A percentile compares a stretch with the other conserved stretches of the same genome.
These are phyloP conservation scores for Melanotaenia nigrans DNA, from an alignment of 2,797 vertebrate species.

Conservation along the genomic window DNA sequence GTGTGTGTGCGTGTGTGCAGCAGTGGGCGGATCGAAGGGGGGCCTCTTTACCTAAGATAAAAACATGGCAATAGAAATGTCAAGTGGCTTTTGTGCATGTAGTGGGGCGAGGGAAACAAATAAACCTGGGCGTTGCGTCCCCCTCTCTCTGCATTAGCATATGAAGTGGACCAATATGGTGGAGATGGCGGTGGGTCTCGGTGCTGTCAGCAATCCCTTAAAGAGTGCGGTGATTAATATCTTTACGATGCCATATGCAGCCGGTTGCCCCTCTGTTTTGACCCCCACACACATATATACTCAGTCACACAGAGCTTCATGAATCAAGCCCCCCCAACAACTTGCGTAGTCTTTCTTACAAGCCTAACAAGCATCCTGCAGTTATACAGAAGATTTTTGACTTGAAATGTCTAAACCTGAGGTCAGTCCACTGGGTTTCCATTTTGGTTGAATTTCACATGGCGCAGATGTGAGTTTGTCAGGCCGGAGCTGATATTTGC, in stretches of 20 bases:
- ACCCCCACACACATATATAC: constrained; percentile 56
- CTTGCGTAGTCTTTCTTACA: constrained; percentile 57
- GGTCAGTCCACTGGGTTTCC: background rate
- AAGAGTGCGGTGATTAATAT: constrained; percentile 94
- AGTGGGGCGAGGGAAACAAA: constrained; percentile 81
- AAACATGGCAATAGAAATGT: constrained; percentile 84
- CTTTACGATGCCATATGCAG: constrained; percentile 94
- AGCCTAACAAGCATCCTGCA: constrained; percentile 10
- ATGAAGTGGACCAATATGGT: constrained; percentile 89
- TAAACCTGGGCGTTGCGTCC: constrained; percentile 83
- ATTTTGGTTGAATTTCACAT: background rate
- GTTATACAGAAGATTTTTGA: constrained; percentile 3
- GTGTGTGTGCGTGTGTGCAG: constrained; percentile 46
- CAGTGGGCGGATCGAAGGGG: constrained; percentile 66
- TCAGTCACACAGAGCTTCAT: constrained; percentile 55
- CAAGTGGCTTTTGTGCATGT: constrained; percentile 82
- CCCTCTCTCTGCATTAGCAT: constrained; percentile 89
- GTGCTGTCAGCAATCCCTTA: constrained; percentile 91
- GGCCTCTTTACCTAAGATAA: constrained; percentile 84
- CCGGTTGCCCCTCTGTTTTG: constrained; percentile 74
- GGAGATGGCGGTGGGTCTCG: constrained; percentile 84
- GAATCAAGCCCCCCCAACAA: constrained; percentile 72
- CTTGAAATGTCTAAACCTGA: background rate
- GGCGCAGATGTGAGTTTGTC: background rate
- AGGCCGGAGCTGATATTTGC: background rate